Conservation (phyloP, 2,888 invertebrate species). For the Synergus itoensis region DNA sequence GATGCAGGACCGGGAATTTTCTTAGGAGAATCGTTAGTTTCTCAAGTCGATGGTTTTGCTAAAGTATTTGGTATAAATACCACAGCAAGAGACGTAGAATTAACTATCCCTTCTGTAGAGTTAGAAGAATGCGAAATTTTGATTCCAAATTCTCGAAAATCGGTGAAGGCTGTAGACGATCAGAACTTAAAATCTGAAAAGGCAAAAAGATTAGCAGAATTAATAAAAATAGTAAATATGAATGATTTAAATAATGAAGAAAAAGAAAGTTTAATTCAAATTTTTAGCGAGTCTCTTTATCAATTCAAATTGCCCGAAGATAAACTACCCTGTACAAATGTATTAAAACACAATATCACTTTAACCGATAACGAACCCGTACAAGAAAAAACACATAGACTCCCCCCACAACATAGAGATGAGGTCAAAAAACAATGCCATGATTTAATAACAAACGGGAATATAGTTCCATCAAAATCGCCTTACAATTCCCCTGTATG, state of each 20-base stretch:
- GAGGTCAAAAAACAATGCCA: too few species aligned
- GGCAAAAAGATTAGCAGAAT: neutral
- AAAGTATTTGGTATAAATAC: neutral
- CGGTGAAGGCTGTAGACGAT: neutral
- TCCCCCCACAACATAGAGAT: too few species aligned
- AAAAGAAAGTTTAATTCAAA: neutral
- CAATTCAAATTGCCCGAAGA: neutral
- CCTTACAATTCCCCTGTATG: too few species aligned
- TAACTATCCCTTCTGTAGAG: neutral
- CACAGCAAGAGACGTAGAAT: neutral
- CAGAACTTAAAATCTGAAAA: neutral
- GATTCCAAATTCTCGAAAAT: neutral
- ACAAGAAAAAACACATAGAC: neutral
- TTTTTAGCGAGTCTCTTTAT: neutral
- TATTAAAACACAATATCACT: neutral
- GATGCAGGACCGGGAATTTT: neutral
- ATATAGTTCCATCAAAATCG: too few species aligned
- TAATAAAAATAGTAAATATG: neutral
- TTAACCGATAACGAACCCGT: neutral
- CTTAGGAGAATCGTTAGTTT: conserved; percentile 16
- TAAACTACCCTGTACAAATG: neutral
- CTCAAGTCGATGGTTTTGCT: neutral
- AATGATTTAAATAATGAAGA: neutral
- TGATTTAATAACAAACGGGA: too few species aligned
- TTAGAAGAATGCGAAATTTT: neutral